Percentiles rank a stretch among this genome's conserved stretches.
These are phyloP conservation scores for Dryadula phaetusa DNA, from an alignment of 2,888 invertebrate species.

Conservation along the genomic window DNA sequence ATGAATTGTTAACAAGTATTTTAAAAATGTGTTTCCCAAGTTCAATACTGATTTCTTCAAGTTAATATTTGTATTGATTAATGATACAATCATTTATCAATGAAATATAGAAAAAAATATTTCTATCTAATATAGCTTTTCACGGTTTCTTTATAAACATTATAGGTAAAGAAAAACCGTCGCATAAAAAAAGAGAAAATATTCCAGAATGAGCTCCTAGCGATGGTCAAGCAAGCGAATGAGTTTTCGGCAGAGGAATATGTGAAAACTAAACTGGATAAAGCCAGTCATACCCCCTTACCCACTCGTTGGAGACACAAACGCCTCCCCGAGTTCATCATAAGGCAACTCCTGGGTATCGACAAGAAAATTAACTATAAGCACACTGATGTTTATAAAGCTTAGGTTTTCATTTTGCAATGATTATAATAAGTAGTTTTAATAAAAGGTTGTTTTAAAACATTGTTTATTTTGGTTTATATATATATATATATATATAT, in stretches of 20 bases:
- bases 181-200: constrained; percentile 90
- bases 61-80: too few relatives aligned
- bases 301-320: constrained; percentile 85
- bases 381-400: constrained; percentile 77
- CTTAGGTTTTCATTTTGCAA: constrained; percentile 49
- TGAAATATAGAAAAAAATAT: too few relatives aligned
- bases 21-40: too few relatives aligned
- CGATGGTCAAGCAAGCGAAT: constrained; percentile 89
- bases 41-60: too few relatives aligned
- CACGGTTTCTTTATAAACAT: constrained; percentile 38
- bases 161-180: constrained; percentile 86
- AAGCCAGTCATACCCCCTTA: constrained; percentile 85
- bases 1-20: too few relatives aligned
- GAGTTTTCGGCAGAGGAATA: constrained; percentile 90
- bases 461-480: neutral
- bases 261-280: constrained; percentile 86
- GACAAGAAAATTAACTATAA: constrained; percentile 81
- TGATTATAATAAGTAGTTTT: constrained; percentile 4
- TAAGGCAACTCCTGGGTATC: constrained; percentile 87
- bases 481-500: neutral
- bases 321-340: constrained; percentile 87
- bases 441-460: constrained; percentile 16
- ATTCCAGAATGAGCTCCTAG: constrained; percentile 89
- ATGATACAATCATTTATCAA: too few relatives aligned
- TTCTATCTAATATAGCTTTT: too few relatives aligned